Conservation (phyloP, 2,797 vertebrate genomes). For the Anabas testudineus region DNA sequence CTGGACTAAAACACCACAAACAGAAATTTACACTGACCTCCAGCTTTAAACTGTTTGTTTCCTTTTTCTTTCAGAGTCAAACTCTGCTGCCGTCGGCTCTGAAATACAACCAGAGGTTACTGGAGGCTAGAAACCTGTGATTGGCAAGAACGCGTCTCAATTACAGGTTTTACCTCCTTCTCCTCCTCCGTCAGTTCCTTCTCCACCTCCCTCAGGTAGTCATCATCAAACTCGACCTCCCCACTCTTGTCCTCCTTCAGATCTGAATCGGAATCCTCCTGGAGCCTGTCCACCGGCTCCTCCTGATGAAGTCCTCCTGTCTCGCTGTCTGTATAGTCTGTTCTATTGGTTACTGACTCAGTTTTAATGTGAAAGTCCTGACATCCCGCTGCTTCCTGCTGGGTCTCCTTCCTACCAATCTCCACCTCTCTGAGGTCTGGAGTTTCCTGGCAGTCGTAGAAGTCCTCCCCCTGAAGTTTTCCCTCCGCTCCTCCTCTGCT, state of each 20-base stretch:
- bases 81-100: slow-evolving; percentile 77
- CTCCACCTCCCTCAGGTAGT: slow-evolving; percentile 88
- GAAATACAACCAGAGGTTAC: slow-evolving; percentile 18
- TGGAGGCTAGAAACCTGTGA: too few relatives aligned
- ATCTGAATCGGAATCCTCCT: slow-evolving; percentile 19
- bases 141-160: too few relatives aligned
- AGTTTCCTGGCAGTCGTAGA: slow-evolving; percentile 89
- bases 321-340: neutral
- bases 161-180: slow-evolving; percentile 92
- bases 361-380: neutral
- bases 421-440: slow-evolving; percentile 64
- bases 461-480: slow-evolving; percentile 66
- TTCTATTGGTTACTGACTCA: slow-evolving; percentile 6
- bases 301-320: neutral
- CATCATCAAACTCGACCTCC: slow-evolving; percentile 87
- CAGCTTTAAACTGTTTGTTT: slow-evolving; percentile 80
- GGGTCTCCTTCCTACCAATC: neutral
- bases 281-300: slow-evolving; percentile 5
- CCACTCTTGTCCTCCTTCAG: slow-evolving; percentile 21
- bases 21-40: slow-evolving; percentile 60
- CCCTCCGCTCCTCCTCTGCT: neutral
- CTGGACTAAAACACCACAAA: neutral
- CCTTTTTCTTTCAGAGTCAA: slow-evolving; percentile 78
- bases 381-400: neutral
- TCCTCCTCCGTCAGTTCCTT: slow-evolving; percentile 92